Conservation (phyloP, 1,140 invertebrate genomes). For the Zaprionus camerounensis region DNA sequence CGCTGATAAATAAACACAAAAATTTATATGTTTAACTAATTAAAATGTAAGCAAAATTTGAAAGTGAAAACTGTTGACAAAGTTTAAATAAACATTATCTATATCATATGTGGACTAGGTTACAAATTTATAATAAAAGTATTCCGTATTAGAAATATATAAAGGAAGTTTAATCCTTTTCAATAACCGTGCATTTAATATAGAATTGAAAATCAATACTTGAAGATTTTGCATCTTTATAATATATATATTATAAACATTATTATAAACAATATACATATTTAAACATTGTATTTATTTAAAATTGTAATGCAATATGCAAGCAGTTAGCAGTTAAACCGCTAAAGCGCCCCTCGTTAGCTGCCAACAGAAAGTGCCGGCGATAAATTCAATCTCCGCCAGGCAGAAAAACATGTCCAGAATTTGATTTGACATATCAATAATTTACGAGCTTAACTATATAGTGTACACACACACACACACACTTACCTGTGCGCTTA, state of each 20-base stretch:
- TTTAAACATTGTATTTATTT: not conserved
- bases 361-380: constrained; percentile 48
- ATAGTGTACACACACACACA: constrained; percentile 39
- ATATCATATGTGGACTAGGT: too few relatives aligned
- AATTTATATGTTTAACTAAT: not conserved
- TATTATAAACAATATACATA: not conserved
- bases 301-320: not conserved
- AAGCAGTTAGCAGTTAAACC: not conserved
- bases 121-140: too few relatives aligned
- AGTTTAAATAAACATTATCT: too few relatives aligned
- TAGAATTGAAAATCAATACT: too few relatives aligned
- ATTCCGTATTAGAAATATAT: not conserved
- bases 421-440: constrained; percentile 80
- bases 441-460: constrained; percentile 75
- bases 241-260: not conserved
- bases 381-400: constrained; percentile 58
- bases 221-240: not conserved
- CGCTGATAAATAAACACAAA: not conserved
- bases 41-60: not conserved
- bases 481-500: constrained; percentile 16
- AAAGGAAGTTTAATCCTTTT: not conserved
- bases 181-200: too few relatives aligned
- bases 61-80: too few relatives aligned
- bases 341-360: constrained; percentile 23
- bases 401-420: constrained; percentile 53